A percentile compares a stretch with the other conserved stretches of the same genome.
Conservation (phyloP, 1,140 invertebrate species). For the Dryas iulia region DNA sequence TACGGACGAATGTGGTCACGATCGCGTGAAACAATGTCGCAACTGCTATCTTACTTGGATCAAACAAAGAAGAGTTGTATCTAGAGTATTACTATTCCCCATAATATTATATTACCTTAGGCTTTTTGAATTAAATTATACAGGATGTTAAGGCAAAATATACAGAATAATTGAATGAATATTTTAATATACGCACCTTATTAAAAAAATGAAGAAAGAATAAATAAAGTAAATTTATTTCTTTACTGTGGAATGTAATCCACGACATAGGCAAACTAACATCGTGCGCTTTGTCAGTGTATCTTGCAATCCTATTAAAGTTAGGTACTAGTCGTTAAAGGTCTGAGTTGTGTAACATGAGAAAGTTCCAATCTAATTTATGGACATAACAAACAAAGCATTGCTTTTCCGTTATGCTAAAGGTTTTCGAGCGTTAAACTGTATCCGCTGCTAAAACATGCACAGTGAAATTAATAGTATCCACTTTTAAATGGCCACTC, state of each 20-base stretch:
- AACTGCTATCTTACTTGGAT: conserved; percentile 41
- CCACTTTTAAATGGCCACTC: conserved; percentile 37
- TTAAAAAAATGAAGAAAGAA: no score
- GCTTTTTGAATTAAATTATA: background rate
- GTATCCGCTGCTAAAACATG: conserved; percentile 21
- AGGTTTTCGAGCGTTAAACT: conserved; percentile 17
- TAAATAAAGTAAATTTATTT: background rate
- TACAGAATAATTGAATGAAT: background rate
- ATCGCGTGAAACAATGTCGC: conserved; percentile 63
- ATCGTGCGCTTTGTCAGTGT: conserved; percentile 49
- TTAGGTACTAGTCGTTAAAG: conserved; percentile 13
- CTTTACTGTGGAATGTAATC: background rate
- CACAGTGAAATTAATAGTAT: background rate
- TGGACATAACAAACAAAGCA: conserved; percentile 15
- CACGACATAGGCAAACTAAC: conserved; percentile 16
- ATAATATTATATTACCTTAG: background rate
- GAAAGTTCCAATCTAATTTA: conserved; percentile 8
- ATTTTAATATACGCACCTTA: background rate
- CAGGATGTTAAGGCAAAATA: background rate
- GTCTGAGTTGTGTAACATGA: conserved; percentile 15
- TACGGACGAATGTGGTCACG: conserved; percentile 58
- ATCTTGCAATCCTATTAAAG: conserved; percentile 31
- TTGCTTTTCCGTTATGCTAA: conserved; percentile 21
- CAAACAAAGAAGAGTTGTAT: background rate
- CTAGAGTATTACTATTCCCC: background rate